A percentile compares a stretch with the other conserved stretches of the same genome.
These are phyloP conservation scores for Chrysodeixis includens DNA, from an alignment of 2,888 invertebrate species.

Conservation along the genomic window DNA sequence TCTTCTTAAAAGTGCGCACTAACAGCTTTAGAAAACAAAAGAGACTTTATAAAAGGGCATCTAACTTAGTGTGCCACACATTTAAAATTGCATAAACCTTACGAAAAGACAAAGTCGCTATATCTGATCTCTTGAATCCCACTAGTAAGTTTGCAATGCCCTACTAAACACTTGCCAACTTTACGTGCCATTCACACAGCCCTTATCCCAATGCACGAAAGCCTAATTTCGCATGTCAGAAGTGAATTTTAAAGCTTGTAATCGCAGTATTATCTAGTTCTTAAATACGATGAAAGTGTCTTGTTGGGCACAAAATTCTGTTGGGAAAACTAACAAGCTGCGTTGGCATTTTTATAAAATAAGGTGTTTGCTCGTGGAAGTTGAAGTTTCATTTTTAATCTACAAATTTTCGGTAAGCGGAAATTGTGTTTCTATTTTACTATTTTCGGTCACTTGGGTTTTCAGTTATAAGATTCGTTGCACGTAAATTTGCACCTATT, in stretches of 20 bases:
- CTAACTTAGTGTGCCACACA: too few species aligned
- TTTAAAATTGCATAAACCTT: not conserved
- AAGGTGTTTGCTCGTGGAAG: not conserved
- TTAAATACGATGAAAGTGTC: slow-evolving; percentile 64
- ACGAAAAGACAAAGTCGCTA: slow-evolving; percentile 26
- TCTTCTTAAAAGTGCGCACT: too few species aligned
- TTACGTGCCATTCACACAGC: slow-evolving; percentile 56
- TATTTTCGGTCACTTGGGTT: too few species aligned
- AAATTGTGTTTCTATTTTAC: too few species aligned
- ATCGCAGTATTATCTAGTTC: slow-evolving; percentile 58
- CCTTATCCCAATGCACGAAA: slow-evolving; percentile 54
- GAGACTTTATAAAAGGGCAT: too few species aligned
- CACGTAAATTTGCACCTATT: too few species aligned
- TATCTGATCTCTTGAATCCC: slow-evolving; percentile 39
- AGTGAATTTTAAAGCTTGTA: slow-evolving; percentile 31
- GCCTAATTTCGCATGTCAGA: slow-evolving; percentile 41
- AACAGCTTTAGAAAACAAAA: too few species aligned
- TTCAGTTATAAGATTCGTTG: too few species aligned
- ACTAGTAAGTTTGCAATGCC: slow-evolving; percentile 67
- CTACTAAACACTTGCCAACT: slow-evolving; percentile 68
- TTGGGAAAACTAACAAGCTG: slow-evolving; percentile 48
- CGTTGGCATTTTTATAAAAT: slow-evolving; percentile 36
- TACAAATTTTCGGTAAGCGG: too few species aligned
- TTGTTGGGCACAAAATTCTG: slow-evolving; percentile 62
- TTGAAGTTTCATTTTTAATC: not conserved